Conservation (phyloP, 2,888 invertebrate species). For the Brenthis hecate region DNA sequence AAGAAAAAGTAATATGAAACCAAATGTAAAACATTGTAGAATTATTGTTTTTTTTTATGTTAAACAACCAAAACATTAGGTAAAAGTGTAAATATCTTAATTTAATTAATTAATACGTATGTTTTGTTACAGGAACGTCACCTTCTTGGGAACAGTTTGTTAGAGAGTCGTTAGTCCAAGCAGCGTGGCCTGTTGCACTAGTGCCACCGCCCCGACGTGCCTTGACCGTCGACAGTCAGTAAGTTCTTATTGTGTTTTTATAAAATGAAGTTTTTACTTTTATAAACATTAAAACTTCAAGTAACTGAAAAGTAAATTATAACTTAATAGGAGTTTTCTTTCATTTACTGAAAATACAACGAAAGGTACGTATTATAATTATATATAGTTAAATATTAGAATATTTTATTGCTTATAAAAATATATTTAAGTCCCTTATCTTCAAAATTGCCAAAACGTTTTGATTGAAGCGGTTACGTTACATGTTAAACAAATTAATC, state of each 20-base stretch:
- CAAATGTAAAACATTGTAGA: too few relatives aligned
- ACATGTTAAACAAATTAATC: neutral
- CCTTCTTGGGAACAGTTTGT: constrained; percentile 84
- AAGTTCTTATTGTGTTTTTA: constrained; percentile 48
- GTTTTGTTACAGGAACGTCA: constrained; percentile 60
- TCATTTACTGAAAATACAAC: too few relatives aligned
- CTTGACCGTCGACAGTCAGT: constrained; percentile 75
- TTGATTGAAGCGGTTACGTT: neutral
- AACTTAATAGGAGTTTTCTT: too few relatives aligned
- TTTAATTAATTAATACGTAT: neutral
- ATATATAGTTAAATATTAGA: too few relatives aligned
- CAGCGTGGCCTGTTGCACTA: constrained; percentile 84
- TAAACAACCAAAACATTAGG: neutral
- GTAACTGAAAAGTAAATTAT: too few relatives aligned
- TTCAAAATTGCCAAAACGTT: too few relatives aligned
- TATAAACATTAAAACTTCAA: too few relatives aligned
- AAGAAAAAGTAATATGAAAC: too few relatives aligned
- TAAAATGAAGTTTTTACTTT: too few relatives aligned
- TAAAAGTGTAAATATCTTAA: neutral
- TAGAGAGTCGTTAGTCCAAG: constrained; percentile 82
- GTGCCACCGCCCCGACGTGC: constrained; percentile 74
- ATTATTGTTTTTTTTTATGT: neutral
- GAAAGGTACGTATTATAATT: too few relatives aligned
- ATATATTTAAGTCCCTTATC: neutral
- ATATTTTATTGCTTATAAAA: neutral